Evolutionary conservation across 2,113 vertebrate genomes (phyloP).

Genomic region (Carollia perspicillata): DNA sequence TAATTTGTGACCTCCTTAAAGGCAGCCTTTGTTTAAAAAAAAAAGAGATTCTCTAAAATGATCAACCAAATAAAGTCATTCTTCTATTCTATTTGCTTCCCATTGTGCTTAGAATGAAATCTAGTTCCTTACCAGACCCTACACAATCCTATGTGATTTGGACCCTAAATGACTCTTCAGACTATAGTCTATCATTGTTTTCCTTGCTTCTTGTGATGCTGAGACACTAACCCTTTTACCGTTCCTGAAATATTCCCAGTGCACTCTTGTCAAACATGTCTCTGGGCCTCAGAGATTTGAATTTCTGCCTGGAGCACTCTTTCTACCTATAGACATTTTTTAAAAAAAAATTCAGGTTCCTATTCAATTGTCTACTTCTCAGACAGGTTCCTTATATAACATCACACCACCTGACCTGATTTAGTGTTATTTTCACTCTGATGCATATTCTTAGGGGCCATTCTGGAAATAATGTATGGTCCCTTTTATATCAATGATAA

Average conservation of each 20-base stretch:
- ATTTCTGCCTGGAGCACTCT: background rate
- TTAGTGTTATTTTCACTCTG: background rate
- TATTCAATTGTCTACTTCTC: background rate
- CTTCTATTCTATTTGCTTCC: background rate
- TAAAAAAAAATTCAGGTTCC: background rate
- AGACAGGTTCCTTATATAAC: background rate
- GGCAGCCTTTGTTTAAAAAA: background rate
- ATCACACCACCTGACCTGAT: background rate
- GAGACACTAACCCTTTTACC: background rate
- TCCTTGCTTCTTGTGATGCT: background rate
- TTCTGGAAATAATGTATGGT: background rate
- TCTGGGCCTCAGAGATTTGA: background rate
- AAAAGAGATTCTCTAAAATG: background rate
- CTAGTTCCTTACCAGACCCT: background rate
- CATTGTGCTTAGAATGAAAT: background rate
- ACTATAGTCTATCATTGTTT: background rate
- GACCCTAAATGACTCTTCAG: background rate
- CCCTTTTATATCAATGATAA: background rate
- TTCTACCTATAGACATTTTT: background rate
- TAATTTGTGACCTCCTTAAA: no score
- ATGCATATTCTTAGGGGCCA: background rate
- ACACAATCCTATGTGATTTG: background rate
- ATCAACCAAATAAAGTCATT: background rate
- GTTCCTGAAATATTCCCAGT: background rate
- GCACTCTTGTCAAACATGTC: rapidly evolving